Evolutionary conservation across 1,140 invertebrate species (phyloP), one percentile per base, ranked within the genome.

Genomic region (Contarinia nasturtii): DNA sequence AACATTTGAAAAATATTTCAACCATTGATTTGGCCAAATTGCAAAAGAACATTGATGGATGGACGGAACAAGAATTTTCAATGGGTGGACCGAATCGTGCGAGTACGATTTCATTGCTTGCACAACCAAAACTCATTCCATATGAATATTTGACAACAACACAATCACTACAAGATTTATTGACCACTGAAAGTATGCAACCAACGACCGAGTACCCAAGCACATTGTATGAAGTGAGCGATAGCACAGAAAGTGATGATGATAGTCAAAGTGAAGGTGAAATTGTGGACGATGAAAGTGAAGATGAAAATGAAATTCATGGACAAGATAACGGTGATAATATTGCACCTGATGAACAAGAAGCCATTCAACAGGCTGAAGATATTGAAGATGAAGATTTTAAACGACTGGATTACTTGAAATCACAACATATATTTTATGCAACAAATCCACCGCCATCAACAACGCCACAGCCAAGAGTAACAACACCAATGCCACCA

Each of bases 11-110:
- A 20, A 66, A 61, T 27, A 71, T 70, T 48, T 70, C 71, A 36
- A 72, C 73, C 0, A 79, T 82, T 53, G 80, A 84, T 55, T 71
- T 81, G 15, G 71, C 75, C 20, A 76, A 76, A 55, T 58, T 86
- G 43, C 82, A 86, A 57, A 80, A 83, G 53, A 84, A 82, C 52
- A 86, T 86, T 36, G 82, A 86, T 55, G 79, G 80, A 33, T 86
- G 83, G 83, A 86, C 82, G 1, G 79, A 81, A 53, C 79, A 84
- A 67, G 79, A 80, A 60, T 80, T 72, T 59, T 74, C 73, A 8
- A 72, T 71, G 38, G 3, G n/a, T n/a, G 56, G 69, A 7, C 62
- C 67, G 2, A 64, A 70, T 49, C 67, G 62, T 47, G 62, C 63
- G 45, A 68, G 70, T 50, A 67, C 67, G 12, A 70, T 62, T 50